Percentiles rank a stretch among this genome's conserved stretches.
phyloP scores from a whole-genome alignment of 1,140 invertebrate species.

The Ruditapes philippinarum region DNA sequence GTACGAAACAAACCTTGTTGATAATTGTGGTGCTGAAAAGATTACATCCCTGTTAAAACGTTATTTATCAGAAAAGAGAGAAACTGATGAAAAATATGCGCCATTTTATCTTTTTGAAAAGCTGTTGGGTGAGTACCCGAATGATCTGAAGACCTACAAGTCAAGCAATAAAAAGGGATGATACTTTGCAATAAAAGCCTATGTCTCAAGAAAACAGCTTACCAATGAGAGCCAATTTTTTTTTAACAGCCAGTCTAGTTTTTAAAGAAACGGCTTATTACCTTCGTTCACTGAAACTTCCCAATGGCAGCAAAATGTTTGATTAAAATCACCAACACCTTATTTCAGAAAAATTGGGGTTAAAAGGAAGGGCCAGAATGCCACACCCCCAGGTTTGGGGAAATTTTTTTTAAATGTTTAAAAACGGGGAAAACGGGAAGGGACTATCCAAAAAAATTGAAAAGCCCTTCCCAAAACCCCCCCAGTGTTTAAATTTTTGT shows the following conservation, averaged over 20 bases:
- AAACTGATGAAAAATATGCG: neutral
- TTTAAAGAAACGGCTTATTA: neutral
- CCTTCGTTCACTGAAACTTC: neutral
- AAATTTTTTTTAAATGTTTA: neutral
- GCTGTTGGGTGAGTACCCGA: neutral
- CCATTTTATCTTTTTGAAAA: neutral
- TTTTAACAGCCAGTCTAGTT: neutral
- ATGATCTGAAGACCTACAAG: neutral
- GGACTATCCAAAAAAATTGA: neutral
- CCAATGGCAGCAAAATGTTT: neutral
- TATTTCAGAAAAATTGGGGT: neutral
- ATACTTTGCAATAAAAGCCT: neutral
- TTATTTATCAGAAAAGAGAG: neutral
- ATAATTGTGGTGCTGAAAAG: neutral
- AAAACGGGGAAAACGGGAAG: neutral
- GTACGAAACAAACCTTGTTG: neutral
- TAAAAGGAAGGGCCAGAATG: neutral
- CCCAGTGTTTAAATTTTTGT: neutral
- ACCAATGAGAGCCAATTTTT: neutral
- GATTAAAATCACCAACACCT: neutral
- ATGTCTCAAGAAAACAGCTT: neutral
- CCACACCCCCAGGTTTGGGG: neutral
- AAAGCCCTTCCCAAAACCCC: neutral
- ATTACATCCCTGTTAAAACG: neutral
- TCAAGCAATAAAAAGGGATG: neutral